Percentiles rank a stretch among this genome's conserved stretches.
phyloP scores from a whole-genome alignment of 2,888 invertebrate genomes.

The Galerucella nymphaeae region DNA sequence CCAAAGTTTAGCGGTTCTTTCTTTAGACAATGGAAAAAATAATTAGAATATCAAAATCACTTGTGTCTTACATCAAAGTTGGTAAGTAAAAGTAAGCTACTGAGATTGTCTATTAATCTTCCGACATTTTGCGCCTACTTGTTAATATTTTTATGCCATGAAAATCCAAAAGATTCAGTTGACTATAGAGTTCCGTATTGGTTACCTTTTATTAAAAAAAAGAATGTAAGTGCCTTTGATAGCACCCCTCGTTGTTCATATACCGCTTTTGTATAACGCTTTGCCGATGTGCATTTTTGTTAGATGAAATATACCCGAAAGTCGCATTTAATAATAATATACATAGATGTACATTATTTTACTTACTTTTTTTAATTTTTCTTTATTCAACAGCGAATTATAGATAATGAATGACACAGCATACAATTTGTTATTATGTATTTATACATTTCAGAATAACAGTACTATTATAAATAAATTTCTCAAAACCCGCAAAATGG shows the following conservation, averaged over 20 bases:
- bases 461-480: conserved; percentile 48
- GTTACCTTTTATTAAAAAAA: conserved; percentile 9
- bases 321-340: conserved; percentile 53
- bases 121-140: no score
- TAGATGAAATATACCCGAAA: conserved; percentile 40
- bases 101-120: no score
- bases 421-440: conserved; percentile 58
- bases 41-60: not conserved
- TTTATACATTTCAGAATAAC: conserved; percentile 51
- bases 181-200: not conserved
- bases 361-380: conserved; percentile 48
- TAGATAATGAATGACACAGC: conserved; percentile 58
- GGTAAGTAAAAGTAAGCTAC: no score
- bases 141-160: no score
- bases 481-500: conserved; percentile 40
- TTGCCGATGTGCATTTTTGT: conserved; percentile 56
- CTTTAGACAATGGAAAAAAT: not conserved
- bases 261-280: conserved; percentile 56
- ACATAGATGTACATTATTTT: conserved; percentile 53
- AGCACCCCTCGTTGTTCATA: conserved; percentile 48
- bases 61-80: not conserved
- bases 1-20: no score
- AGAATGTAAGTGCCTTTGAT: conserved; percentile 45
- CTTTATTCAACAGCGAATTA: conserved; percentile 55
- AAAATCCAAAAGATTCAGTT: no score